Evolutionary conservation across 2,113 vertebrate species (phyloP).

Genomic region (Cricetomys ansorgei): DNA sequence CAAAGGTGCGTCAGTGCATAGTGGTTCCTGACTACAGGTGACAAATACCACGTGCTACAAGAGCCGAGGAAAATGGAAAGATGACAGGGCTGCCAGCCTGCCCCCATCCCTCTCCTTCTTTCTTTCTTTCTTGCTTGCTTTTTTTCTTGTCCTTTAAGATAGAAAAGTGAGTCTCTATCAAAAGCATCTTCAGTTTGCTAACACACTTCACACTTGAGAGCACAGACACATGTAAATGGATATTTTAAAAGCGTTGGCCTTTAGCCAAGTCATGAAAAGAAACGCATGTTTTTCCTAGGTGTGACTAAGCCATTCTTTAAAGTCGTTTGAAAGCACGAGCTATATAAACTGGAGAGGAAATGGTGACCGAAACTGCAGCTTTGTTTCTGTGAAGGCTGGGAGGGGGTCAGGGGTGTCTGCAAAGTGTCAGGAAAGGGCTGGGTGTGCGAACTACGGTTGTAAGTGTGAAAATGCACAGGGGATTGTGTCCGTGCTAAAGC

Average conservation of each 20-base stretch:
- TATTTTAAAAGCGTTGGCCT: neutral
- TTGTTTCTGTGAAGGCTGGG: constrained; percentile 29
- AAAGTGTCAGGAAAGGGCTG: constrained; percentile 37
- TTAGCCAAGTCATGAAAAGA: constrained; percentile 56
- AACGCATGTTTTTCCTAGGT: constrained; percentile 52
- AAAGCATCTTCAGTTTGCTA: neutral
- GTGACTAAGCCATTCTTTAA: neutral
- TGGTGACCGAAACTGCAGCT: constrained; percentile 56
- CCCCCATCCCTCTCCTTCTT: neutral
- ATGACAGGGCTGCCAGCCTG: neutral
- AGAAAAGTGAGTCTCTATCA: neutral
- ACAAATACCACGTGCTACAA: neutral
- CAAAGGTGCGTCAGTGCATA: neutral
- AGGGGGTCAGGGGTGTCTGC: constrained; percentile 32
- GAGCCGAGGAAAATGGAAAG: neutral
- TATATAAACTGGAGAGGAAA: neutral
- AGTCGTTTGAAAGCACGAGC: neutral
- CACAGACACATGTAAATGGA: neutral
- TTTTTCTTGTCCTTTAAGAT: neutral
- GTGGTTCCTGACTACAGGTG: neutral
- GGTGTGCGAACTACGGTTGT: constrained; percentile 33
- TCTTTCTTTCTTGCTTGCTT: neutral
- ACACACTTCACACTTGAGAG: neutral
- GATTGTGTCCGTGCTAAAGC: constrained; percentile 18
- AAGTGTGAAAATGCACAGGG: constrained; percentile 49